phyloP scores from a whole-genome alignment of 2,888 invertebrate genomes.

The Netelia inedita region DNA sequence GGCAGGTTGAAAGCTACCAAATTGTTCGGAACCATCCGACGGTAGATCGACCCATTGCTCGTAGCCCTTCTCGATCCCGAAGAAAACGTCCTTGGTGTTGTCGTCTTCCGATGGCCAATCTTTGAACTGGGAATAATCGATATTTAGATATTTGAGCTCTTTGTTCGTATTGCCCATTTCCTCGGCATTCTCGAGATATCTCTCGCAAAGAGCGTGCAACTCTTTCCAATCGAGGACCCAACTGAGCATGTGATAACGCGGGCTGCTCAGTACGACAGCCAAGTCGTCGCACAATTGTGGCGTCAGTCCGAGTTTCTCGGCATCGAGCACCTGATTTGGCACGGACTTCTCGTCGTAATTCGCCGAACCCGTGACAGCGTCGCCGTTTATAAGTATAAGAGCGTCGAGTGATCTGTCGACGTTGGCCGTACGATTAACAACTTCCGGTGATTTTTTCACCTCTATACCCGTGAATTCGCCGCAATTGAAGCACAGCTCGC shows the following conservation, averaged over 20 bases:
- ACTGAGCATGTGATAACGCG: conserved; percentile 90
- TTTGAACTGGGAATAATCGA: conserved; percentile 90
- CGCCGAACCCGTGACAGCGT: conserved; percentile 86
- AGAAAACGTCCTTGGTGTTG: conserved; percentile 86
- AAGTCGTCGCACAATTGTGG: conserved; percentile 90
- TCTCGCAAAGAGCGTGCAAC: conserved; percentile 86
- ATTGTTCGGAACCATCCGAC: conserved; percentile 81
- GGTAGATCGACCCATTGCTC: conserved; percentile 84
- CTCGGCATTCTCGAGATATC: conserved; percentile 86
- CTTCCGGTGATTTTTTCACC: conserved; percentile 69
- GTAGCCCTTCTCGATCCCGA: conserved; percentile 89
- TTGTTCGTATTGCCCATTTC: conserved; percentile 89
- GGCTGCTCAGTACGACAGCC: conserved; percentile 90
- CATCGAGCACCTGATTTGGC: conserved; percentile 87
- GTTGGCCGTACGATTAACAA: conserved; percentile 78
- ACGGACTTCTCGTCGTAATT: conserved; percentile 89
- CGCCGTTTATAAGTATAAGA: conserved; percentile 86
- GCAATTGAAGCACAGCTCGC: conserved; percentile 79
- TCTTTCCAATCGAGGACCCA: conserved; percentile 89
- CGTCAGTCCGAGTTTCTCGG: conserved; percentile 89
- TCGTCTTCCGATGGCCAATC: conserved; percentile 88
- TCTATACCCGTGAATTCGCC: conserved; percentile 77
- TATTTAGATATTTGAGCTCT: conserved; percentile 91
- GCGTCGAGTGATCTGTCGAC: conserved; percentile 85
- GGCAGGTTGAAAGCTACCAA: conserved; percentile 80